These are phyloP conservation scores for Anseranas semipalmata DNA, from an alignment of 2,113 vertebrate genomes.

Conservation along the genomic window DNA sequence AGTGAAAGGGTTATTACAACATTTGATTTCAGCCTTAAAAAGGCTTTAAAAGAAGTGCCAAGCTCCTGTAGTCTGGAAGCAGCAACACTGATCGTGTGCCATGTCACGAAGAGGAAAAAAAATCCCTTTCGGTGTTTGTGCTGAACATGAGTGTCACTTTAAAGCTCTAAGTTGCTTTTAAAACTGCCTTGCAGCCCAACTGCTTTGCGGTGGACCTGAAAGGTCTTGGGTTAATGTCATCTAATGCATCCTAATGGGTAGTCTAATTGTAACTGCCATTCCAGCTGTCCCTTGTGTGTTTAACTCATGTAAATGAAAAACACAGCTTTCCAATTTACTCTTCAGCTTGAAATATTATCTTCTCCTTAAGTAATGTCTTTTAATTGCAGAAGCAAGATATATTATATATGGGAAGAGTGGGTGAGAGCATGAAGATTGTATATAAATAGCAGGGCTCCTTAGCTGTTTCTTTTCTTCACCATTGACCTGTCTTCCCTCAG, in stretches of 20 bases:
- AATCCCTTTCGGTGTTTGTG: not conserved
- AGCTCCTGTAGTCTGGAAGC: not conserved
- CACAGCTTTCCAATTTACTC: constrained; percentile 56
- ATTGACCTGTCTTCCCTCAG: not conserved
- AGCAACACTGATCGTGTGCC: not conserved
- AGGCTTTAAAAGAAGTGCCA: constrained; percentile 25
- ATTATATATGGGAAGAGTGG: not conserved
- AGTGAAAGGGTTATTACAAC: constrained; percentile 10
- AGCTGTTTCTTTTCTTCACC: not conserved
- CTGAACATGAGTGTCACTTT: constrained; percentile 33
- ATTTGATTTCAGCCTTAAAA: not conserved
- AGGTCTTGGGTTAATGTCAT: constrained; percentile 72
- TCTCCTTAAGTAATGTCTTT: constrained; percentile 39
- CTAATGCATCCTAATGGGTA: constrained; percentile 70
- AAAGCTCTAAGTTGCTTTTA: constrained; percentile 39
- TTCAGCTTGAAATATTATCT: constrained; percentile 54
- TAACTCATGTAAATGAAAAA: constrained; percentile 67
- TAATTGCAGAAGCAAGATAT: constrained; percentile 59
- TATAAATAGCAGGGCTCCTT: constrained; percentile 1
- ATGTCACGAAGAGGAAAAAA: not conserved
- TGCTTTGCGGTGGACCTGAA: constrained; percentile 56
- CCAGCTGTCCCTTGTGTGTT: constrained; percentile 62
- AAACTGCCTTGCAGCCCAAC: constrained; percentile 18
- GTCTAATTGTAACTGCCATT: constrained; percentile 69
- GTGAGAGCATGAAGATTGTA: not conserved